Evolutionary conservation across 2,113 vertebrate genomes (phyloP), one percentile per base, ranked within the genome.

Genomic region (Vireo altiloquus): DNA sequence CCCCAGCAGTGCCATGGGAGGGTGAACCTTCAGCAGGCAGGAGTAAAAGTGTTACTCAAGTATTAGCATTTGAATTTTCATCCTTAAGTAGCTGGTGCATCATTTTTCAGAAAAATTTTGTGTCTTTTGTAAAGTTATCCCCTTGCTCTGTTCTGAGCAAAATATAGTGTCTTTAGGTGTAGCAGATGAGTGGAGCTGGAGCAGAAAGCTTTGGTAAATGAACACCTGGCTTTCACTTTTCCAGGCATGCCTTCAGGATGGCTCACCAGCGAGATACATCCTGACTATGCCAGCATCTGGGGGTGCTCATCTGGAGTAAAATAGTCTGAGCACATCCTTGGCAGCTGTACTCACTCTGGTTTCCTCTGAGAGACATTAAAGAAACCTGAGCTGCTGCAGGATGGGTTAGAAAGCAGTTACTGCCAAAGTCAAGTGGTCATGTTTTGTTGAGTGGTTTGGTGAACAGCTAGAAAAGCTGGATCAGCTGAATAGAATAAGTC

Each of bases 271-370:
- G n/a, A 44, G 27, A 9, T 65, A 3, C 1, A 3, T n/a, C 14
- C 3, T 8, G 3, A 2, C 2, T 17, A 0, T 18, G 47, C 17
- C 14, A 44, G 27, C 33, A n/a, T n/a, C n/a, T n/a, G n/a, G n/a
- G n/a, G n/a, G n/a, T n/a, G n/a, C n/a, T n/a, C n/a, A n/a, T n/a
- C n/a, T n/a, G n/a, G n/a, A n/a, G n/a, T n/a, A n/a, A n/a, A 37
- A 49, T 6, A 23, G 5, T 15, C 28, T 71, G 56, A 71, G 63
- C 89, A 46, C 3, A 3, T 37, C 53, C 22, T 35, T 49, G 56
- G 61, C 44, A 46, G 15, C 28, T 60, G 3, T 17, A 19, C 24
- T 35, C 9, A 22, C 15, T 40, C 5, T 17, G 9, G 11, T 30
- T 81, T 44, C 35, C 33, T 53, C 16, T 21, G 17, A 35, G 7